Evolutionary conservation across 2,113 vertebrate species (phyloP).

Genomic region (Loxodonta africana): DNA sequence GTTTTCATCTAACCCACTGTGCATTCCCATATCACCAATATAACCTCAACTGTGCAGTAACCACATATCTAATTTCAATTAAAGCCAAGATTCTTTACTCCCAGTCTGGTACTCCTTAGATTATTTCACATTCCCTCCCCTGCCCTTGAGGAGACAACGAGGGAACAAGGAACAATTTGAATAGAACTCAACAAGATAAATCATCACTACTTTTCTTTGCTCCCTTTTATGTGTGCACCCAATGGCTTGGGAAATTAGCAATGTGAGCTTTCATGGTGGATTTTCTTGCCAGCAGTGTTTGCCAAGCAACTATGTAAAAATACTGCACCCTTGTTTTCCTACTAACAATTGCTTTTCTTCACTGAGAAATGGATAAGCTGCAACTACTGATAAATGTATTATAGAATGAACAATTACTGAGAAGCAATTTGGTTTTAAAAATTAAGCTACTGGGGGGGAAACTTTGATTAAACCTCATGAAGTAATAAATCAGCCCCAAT

Average conservation of each 20-base stretch:
- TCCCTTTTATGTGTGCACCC: neutral
- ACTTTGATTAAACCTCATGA: constrained; percentile 83
- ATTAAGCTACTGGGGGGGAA: constrained; percentile 72
- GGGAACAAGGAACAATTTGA: neutral
- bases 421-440: constrained; percentile 81
- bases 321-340: neutral
- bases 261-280: neutral
- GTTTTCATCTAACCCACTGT: neutral
- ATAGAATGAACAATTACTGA: constrained; percentile 64
- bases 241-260: constrained; percentile 19
- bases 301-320: neutral
- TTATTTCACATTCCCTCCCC: neutral
- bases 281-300: constrained; percentile 25
- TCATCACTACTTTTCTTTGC: neutral
- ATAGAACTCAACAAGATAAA: neutral
- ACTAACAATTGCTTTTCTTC: constrained; percentile 61
- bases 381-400: constrained; percentile 75
- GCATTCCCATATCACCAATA: neutral
- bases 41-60: neutral
- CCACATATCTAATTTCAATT: neutral
- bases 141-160: neutral
- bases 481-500: constrained; percentile 77
- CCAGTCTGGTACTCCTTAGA: neutral
- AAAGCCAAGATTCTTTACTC: neutral
- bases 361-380: constrained; percentile 54